Percentiles rank a stretch among this genome's conserved stretches.
Conservation (phyloP, 2,113 vertebrate species). For the Notiomystis cincta region DNA sequence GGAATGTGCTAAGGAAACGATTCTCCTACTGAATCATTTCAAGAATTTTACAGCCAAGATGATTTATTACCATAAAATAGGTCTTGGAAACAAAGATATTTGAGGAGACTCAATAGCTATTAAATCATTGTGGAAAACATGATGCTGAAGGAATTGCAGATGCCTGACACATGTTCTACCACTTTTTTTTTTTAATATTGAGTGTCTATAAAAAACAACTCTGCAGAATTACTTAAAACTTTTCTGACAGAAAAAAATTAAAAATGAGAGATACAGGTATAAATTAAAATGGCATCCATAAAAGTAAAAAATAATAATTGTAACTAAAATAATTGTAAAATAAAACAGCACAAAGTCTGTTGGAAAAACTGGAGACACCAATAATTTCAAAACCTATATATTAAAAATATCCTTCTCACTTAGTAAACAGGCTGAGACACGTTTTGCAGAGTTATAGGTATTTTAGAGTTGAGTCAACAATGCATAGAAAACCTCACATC, state of each 20-base stretch:
- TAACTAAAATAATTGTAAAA: not conserved
- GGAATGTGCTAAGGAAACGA: constrained; percentile 29
- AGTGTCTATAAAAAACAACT: not conserved
- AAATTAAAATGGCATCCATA: not conserved
- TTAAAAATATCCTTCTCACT: not conserved
- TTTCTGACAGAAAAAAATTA: not conserved
- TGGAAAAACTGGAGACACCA: not conserved
- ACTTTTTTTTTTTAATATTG: not conserved
- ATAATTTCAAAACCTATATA: not conserved
- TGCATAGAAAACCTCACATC: not conserved
- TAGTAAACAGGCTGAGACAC: not conserved
- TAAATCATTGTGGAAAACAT: constrained; percentile 58
- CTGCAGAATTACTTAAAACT: not conserved
- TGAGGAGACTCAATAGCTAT: constrained; percentile 45
- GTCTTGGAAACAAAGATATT: constrained; percentile 24
- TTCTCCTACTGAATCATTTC: constrained; percentile 27
- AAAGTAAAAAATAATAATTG: not conserved
- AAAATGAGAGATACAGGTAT: not conserved
- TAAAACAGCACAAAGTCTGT: not conserved
- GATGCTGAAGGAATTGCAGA: constrained; percentile 47
- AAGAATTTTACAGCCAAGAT: constrained; percentile 44
- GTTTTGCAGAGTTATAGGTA: not conserved
- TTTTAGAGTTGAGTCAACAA: constrained; percentile 47
- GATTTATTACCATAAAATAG: constrained; percentile 42
- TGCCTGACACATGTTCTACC: constrained; percentile 33